These are phyloP conservation scores for Conops quadrifasciatus DNA, from an alignment of 2,888 invertebrate genomes.

Conservation along the genomic window DNA sequence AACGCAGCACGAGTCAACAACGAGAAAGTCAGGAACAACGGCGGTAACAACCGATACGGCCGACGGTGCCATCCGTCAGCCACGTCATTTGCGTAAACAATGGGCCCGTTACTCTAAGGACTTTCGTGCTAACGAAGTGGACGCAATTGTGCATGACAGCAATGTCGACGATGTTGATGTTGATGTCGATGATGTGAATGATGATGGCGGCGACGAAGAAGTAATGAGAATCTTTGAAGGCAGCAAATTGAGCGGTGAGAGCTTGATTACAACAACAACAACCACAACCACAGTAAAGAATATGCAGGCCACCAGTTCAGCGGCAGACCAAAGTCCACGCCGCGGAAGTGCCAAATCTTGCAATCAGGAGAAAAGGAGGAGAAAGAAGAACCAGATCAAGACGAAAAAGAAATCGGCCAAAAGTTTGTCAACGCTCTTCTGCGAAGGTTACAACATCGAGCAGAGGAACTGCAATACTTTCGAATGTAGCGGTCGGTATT, in stretches of 20 bases:
- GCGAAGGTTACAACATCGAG: slow-evolving; percentile 65
- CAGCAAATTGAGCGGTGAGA: slow-evolving; percentile 39
- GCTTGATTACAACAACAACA: slow-evolving; percentile 37
- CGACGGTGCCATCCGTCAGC: slow-evolving; percentile 37
- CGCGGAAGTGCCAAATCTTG: not conserved
- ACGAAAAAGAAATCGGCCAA: slow-evolving; percentile 52
- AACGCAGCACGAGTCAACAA: slow-evolving; percentile 4
- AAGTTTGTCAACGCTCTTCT: slow-evolving; percentile 61
- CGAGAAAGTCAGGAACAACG: slow-evolving; percentile 36
- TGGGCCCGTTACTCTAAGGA: slow-evolving; percentile 6
- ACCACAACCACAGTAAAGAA: slow-evolving; percentile 11
- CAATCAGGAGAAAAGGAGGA: not conserved
- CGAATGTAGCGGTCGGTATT: slow-evolving; percentile 62
- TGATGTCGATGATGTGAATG: too few species aligned
- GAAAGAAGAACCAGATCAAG: slow-evolving; percentile 20
- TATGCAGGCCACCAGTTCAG: not conserved
- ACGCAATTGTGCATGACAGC: slow-evolving; percentile 33
- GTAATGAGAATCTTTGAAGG: slow-evolving; percentile 44
- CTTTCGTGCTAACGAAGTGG: not conserved
- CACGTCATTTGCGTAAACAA: slow-evolving; percentile 30
- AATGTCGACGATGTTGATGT: slow-evolving; percentile 39
- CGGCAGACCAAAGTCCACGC: not conserved
- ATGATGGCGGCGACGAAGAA: slow-evolving; percentile 35
- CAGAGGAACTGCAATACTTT: slow-evolving; percentile 65
- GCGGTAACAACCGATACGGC: slow-evolving; percentile 40